Evolutionary conservation across 2,113 vertebrate species (phyloP), one percentile per base, ranked within the genome.

Genomic region (Glareola pratincola): DNA sequence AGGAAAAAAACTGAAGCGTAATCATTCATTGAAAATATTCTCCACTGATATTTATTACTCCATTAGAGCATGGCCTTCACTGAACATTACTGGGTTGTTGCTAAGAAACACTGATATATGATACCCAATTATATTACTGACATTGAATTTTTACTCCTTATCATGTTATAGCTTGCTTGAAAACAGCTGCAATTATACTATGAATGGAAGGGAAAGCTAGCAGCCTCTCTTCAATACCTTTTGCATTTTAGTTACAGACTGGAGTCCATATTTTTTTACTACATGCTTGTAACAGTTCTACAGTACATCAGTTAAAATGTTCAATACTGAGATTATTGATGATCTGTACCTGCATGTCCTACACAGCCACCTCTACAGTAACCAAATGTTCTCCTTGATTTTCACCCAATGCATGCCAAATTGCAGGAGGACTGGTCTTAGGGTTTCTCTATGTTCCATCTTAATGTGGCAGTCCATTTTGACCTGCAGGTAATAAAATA

Each of bases 21-120:
- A 87, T 30, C 26, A 45, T 82, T 90, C 36, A 80, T 73, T 84
- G 92, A 86, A 94, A 91, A 84, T 84, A 77, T 88, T 92, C 30
- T 94, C n/a, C 43, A 30, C 34, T 84, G 43, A 81, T 91, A 82
- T 30, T 90, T 96, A 88, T 74, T 76, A 71, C 82, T 77, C 68
- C 47, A 63, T 90, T 76, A 74, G 34, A 86, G 15, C 59, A 56
- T 32, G 51, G 64, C 30, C 43, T 88, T 68, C 82, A 74, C 27
- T 67, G 67, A 85, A 86, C 0, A 4, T 79, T 92, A 80, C 63
- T 30, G 59, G 8, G 12, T 39, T 92, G 94, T 97, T 94, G 90
- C 94, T 95, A 96, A 93, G 96, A 74, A 88, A 95, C 92, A 64
- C 34, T 83, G 83, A 91, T 93, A 95, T 59, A 75, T 39, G 64